phyloP scores from a whole-genome alignment of 2,113 vertebrate species.

The Baryphthengus martii region DNA sequence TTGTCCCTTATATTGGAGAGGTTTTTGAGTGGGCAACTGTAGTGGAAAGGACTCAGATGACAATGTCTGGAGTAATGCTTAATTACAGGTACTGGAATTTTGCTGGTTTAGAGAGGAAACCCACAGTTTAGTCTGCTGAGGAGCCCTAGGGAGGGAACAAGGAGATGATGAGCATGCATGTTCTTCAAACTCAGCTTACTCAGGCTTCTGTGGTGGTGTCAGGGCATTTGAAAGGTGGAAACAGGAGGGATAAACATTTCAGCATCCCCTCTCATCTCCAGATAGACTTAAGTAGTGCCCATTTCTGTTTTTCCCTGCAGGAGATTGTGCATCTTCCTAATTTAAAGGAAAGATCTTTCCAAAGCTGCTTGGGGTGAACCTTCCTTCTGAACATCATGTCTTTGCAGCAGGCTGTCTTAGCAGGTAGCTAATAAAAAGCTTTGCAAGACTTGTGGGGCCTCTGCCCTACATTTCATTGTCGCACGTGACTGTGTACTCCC shows the following conservation, averaged over 20 bases:
- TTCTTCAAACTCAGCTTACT: neutral
- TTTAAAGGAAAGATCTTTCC: neutral
- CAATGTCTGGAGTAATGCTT: neutral
- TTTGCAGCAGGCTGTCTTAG: neutral
- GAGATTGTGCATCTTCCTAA: fast-evolving
- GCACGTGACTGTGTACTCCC: neutral
- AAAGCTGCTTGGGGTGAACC: neutral
- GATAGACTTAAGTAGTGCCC: neutral
- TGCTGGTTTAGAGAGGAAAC: constrained; percentile 24
- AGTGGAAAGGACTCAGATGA: neutral
- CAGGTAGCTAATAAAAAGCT: neutral
- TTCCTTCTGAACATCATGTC: neutral
- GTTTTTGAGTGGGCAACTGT: neutral
- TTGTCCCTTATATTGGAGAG: neutral
- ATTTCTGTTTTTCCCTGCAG: neutral
- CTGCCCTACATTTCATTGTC: neutral
- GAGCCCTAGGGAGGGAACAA: neutral
- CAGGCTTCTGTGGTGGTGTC: neutral
- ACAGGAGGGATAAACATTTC: neutral
- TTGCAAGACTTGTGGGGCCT: neutral
- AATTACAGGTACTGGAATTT: constrained; percentile 26
- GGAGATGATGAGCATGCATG: neutral
- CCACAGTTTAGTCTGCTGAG: constrained; percentile 62
- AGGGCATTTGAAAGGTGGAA: neutral
- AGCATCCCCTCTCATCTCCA: neutral